A percentile compares a stretch with the other conserved stretches of the same genome.
Conservation (phyloP, 2,888 invertebrate genomes). For the Drosophila aldrichi region DNA sequence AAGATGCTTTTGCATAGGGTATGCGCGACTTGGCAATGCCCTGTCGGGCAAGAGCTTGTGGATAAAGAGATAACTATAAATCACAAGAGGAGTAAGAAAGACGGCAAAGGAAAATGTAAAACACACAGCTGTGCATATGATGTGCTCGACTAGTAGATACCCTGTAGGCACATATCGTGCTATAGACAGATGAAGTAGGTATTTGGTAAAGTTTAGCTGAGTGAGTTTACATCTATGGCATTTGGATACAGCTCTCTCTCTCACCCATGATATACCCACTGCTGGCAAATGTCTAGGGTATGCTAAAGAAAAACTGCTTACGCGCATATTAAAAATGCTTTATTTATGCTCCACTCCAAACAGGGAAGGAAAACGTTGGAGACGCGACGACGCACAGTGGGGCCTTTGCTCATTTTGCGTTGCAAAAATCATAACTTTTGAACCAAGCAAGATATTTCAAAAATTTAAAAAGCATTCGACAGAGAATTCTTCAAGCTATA, state of each 20-base stretch:
- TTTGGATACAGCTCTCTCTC: no score
- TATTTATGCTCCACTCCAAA: conserved; percentile 59
- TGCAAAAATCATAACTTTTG: no score
- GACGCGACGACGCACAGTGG: conserved; percentile 18
- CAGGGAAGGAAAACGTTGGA: neutral
- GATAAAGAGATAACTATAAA: neutral
- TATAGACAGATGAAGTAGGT: neutral
- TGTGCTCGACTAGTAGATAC: neutral
- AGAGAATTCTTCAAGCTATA: no score
- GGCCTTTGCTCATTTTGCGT: no score
- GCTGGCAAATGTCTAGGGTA: conserved; percentile 15
- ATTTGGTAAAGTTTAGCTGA: neutral
- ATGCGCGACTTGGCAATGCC: neutral
- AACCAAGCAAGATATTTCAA: no score
- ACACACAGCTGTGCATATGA: neutral
- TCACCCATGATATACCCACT: neutral
- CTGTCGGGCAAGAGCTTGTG: neutral
- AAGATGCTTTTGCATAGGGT: neutral
- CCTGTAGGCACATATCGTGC: neutral
- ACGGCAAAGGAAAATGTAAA: neutral
- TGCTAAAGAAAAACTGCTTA: conserved; percentile 49
- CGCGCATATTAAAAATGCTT: conserved; percentile 77
- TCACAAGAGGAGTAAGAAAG: neutral
- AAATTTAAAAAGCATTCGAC: no score
- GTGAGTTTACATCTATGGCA: neutral